Percentiles rank a stretch among this genome's conserved stretches.
Conservation (phyloP, 2,797 vertebrate species). For the Lutjanus argentimaculatus region DNA sequence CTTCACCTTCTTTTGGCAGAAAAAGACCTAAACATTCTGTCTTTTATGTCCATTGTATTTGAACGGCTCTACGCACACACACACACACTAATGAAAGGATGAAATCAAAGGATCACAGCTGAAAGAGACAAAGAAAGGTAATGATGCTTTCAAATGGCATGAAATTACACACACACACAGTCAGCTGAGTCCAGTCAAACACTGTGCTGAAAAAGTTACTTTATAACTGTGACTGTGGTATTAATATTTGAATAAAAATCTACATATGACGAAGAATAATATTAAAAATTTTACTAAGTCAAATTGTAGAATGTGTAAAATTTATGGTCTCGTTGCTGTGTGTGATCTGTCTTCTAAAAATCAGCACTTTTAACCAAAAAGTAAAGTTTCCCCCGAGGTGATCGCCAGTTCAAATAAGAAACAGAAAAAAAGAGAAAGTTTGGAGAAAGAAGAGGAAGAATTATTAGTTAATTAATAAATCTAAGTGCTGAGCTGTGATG, state of each 20-base stretch:
- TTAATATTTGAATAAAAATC: constrained; percentile 12
- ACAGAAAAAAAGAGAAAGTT: not conserved
- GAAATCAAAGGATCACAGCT: constrained; percentile 31
- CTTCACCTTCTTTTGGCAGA: not conserved
- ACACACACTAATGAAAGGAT: constrained; percentile 26
- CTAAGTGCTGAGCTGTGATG: not conserved
- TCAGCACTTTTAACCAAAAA: constrained; percentile 20
- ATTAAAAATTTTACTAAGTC: not conserved
- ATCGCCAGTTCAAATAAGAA: not conserved
- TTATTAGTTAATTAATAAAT: not conserved
- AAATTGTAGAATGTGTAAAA: not conserved
- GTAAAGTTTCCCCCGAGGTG: not conserved
- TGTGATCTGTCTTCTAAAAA: not conserved
- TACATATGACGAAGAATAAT: not conserved
- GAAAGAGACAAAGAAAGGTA: constrained; percentile 26
- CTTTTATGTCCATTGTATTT: not conserved
- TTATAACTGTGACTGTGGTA: not conserved
- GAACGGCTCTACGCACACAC: not conserved
- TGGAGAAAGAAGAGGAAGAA: not conserved
- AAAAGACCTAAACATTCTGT: not conserved
- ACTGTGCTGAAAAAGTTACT: not conserved
- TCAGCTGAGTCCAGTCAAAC: constrained; percentile 13
- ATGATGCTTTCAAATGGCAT: constrained; percentile 30
- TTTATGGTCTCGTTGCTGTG: not conserved
- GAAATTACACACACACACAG: constrained; percentile 9